phyloP scores from a whole-genome alignment of 2,113 vertebrate genomes.

The Centropus bengalensis region DNA sequence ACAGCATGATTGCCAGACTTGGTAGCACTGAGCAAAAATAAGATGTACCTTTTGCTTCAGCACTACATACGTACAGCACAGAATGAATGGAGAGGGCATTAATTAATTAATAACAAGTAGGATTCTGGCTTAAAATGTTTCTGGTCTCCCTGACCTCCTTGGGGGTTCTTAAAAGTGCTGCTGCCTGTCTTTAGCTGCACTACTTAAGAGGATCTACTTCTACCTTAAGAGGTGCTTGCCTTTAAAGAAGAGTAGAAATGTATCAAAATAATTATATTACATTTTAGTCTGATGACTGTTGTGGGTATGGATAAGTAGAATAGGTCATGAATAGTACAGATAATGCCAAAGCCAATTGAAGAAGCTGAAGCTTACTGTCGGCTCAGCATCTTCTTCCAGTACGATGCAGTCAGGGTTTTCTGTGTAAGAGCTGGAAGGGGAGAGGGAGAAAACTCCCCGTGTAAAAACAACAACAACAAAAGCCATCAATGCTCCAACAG shows the following conservation, averaged over 20 bases:
- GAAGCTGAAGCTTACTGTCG: too few species aligned
- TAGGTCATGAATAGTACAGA: too few species aligned
- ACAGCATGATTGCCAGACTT: neutral
- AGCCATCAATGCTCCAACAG: too few species aligned
- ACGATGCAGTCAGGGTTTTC: too few species aligned
- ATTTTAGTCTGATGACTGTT: too few species aligned
- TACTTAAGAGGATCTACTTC: neutral
- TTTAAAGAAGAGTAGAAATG: neutral
- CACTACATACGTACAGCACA: neutral
- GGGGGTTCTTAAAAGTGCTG: neutral
- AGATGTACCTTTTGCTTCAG: neutral
- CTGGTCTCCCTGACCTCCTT: neutral
- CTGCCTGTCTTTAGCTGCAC: neutral
- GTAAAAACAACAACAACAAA: too few species aligned
- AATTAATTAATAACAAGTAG: neutral
- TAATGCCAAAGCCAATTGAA: too few species aligned
- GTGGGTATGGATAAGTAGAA: too few species aligned
- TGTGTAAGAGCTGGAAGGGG: too few species aligned
- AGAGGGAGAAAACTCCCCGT: too few species aligned
- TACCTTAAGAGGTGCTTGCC: neutral
- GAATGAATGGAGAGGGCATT: neutral
- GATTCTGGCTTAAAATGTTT: neutral
- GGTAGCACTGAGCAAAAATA: neutral
- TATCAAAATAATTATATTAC: neutral
- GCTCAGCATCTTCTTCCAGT: too few species aligned